Percentiles rank a stretch among this genome's conserved stretches.
These are phyloP conservation scores for Gadopsis marmoratus DNA, from an alignment of 2,797 vertebrate species.

Conservation along the genomic window DNA sequence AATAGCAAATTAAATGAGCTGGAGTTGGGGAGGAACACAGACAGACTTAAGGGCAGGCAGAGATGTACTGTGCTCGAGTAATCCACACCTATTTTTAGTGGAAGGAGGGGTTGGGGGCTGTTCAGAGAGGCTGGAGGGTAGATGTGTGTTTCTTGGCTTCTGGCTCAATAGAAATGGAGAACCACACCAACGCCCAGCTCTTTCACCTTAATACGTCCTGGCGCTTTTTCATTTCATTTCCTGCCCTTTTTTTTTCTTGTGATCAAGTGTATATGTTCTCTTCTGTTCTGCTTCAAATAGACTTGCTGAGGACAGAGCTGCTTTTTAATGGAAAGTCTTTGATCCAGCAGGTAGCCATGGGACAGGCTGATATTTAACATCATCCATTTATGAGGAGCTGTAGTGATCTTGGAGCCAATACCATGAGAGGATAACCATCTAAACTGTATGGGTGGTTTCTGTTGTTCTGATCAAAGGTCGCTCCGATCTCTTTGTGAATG, in stretches of 20 bases:
- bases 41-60: conserved; percentile 45
- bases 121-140: conserved; percentile 21
- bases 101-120: conserved; percentile 18
- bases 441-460: conserved; percentile 39
- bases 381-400: conserved; percentile 13
- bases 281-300: conserved; percentile 31
- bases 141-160: conserved; percentile 65
- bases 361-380: conserved; percentile 25
- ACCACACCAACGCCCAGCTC: conserved; percentile 33
- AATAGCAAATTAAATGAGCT: conserved; percentile 63
- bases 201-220: conserved; percentile 54
- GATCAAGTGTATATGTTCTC: conserved; percentile 37
- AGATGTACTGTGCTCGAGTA: conserved; percentile 50
- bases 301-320: conserved; percentile 11
- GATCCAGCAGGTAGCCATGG: conserved; percentile 41
- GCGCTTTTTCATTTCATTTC: conserved; percentile 56
- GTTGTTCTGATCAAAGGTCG: conserved; percentile 36
- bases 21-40: conserved; percentile 44
- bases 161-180: conserved; percentile 49
- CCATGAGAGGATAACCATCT: conserved; percentile 11
- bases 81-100: conserved; percentile 50
- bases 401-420: conserved; percentile 5
- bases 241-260: conserved; percentile 18
- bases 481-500: conserved; percentile 35
- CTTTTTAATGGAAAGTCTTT: conserved; percentile 28